Evolutionary conservation across 2,888 invertebrate genomes (phyloP), one percentile per base, ranked within the genome.

Genomic region (Polydrusus tereticollis): DNA sequence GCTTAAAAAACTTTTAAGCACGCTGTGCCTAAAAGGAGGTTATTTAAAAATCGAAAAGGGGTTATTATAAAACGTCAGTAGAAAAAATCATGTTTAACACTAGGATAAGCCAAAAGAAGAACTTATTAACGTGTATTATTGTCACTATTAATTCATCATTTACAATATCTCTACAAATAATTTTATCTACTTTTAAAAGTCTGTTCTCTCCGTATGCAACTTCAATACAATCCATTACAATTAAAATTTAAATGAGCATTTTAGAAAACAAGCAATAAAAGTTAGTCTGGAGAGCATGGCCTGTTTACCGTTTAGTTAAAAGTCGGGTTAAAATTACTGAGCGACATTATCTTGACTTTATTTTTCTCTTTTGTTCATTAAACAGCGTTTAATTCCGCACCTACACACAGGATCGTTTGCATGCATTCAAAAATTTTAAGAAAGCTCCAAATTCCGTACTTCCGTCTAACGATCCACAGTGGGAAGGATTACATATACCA

Each of bases 371-470:
- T 45, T 20, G 23, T 41, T 66, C 55, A 43, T 66, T 66, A 55
- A 66, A 55, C 41, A 29, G 18, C 41, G 26, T 55, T 65, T 66
- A 43, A 29, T 66, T 66, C 57, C 57, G 57, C 57, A 55, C 66
- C 57, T 57, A 66, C 66, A 66, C 66, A 66, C 66, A 57, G 55
- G 43, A 57, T 66, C 57, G 29, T 66, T 66, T 57, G 57, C 57
- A 43, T 66, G 55, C 66, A 57, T 66, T 57, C 57, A 66, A 57
- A 66, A 66, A 50, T 63, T 29, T 63, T 33, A 63, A 50, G 47
- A 36, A 63, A 45, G 50, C 62, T 63, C 33, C 0, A 47, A 63
- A 47, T 63, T 20, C 26, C 47, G 62, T 63, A 33, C 62, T 63
- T 63, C 20, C 33, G 26, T 63, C 47, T 63, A 63, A 63, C 50